phyloP scores from a whole-genome alignment of 1,140 invertebrate genomes.

The Gonioctena quinquepunctata region DNA sequence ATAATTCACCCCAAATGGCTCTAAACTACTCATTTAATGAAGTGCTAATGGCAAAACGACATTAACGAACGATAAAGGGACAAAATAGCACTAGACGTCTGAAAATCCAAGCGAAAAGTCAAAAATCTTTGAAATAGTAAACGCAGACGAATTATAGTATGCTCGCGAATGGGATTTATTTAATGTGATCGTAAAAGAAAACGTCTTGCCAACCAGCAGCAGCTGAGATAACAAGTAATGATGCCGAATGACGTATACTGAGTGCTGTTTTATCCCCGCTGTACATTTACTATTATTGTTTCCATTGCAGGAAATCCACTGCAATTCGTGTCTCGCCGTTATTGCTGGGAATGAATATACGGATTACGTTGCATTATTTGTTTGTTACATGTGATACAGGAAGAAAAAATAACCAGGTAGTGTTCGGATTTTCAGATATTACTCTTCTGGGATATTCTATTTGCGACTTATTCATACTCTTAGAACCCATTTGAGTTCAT shows the following conservation, averaged over 20 bases:
- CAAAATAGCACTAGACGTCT: not conserved
- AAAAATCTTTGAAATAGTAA: slow-evolving; percentile 20
- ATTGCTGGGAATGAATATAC: not conserved
- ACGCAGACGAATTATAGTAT: slow-evolving; percentile 14
- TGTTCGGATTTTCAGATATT: not conserved
- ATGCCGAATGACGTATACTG: slow-evolving; percentile 16
- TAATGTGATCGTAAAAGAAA: slow-evolving; percentile 29
- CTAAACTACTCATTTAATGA: slow-evolving; percentile 16
- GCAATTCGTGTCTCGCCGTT: not conserved
- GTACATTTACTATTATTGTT: not conserved
- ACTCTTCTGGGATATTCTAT: too few species aligned
- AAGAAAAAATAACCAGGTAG: too few species aligned
- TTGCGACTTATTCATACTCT: too few species aligned
- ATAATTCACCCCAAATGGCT: slow-evolving; percentile 9
- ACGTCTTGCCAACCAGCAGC: slow-evolving; percentile 22
- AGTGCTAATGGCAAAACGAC: slow-evolving; percentile 17
- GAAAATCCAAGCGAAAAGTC: slow-evolving; percentile 9
- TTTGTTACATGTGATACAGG: not conserved
- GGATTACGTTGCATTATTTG: not conserved
- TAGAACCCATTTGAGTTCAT: too few species aligned
- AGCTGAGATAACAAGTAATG: slow-evolving; percentile 30
- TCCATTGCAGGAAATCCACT: not conserved
- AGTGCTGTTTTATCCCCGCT: slow-evolving; percentile 11
- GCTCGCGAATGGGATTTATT: slow-evolving; percentile 25
- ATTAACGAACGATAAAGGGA: slow-evolving; percentile 2